These are phyloP conservation scores for Pheosia gnoma DNA, from an alignment of 2,888 invertebrate genomes.

Conservation along the genomic window DNA sequence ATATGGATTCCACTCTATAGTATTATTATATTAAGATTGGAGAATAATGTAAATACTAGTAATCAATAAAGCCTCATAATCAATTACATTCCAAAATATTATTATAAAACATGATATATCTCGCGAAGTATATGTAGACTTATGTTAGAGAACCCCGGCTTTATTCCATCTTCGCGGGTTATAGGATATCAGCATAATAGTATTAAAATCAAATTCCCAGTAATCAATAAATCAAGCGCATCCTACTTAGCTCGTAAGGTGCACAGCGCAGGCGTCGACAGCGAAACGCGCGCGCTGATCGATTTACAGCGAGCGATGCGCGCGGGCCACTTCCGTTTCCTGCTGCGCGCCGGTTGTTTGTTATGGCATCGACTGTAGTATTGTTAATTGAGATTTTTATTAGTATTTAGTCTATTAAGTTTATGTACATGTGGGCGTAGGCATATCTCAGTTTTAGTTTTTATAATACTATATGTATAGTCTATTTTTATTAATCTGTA, in stretches of 20 bases:
- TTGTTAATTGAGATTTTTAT: constrained; percentile 12
- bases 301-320: constrained; percentile 57
- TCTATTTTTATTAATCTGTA: too few relatives aligned
- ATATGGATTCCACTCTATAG: background rate
- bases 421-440: too few relatives aligned
- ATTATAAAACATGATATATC: too few relatives aligned
- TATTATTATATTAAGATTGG: too few relatives aligned
- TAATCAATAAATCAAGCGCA: constrained; percentile 34
- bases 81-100: too few relatives aligned
- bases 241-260: constrained; percentile 33
- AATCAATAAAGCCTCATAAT: too few relatives aligned
- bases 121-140: too few relatives aligned
- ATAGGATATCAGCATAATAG: background rate
- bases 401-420: constrained; percentile 1
- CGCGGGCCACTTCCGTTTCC: constrained; percentile 53
- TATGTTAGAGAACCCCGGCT: too few relatives aligned
- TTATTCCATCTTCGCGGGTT: too few relatives aligned
- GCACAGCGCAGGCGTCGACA: constrained; percentile 55
- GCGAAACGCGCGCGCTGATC: constrained; percentile 63
- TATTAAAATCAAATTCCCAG: constrained; percentile 4
- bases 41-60: too few relatives aligned
- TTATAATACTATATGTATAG: background rate
- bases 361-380: constrained; percentile 17
- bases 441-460: background rate
- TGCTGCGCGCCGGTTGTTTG: constrained; percentile 33